Conservation (phyloP, 2,113 vertebrate genomes). For the Naja naja region DNA sequence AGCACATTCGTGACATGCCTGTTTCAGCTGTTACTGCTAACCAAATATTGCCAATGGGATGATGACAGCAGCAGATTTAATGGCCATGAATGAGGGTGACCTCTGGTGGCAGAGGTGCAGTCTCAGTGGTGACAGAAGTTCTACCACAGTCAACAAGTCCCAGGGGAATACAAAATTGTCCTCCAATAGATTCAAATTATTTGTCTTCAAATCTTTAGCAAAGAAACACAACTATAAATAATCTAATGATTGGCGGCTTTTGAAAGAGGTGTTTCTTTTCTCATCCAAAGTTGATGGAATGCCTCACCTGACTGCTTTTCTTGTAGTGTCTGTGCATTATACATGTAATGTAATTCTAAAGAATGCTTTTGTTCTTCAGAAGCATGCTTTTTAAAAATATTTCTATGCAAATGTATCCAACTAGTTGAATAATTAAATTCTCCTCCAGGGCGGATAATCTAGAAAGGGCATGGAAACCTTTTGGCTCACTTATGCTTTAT, state of each 20-base stretch:
- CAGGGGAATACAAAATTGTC: not conserved
- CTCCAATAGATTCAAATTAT: not conserved
- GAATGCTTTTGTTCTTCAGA: not conserved
- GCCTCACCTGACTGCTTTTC: not conserved
- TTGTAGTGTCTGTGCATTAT: not conserved
- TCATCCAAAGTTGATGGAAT: not conserved
- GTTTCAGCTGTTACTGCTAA: not conserved
- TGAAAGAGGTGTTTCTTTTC: not conserved
- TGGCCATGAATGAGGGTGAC: not conserved
- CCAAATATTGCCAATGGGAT: not conserved
- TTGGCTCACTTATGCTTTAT: not conserved
- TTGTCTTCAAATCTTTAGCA: not conserved
- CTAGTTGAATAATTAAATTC: not conserved
- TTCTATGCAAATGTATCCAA: not conserved
- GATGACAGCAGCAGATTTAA: not conserved
- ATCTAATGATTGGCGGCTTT: not conserved
- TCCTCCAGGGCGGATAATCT: not conserved
- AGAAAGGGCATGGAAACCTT: constrained; percentile 16
- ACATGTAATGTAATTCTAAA: not conserved
- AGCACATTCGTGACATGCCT: not conserved
- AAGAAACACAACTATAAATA: not conserved
- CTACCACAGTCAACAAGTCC: not conserved
- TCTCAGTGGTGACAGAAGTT: not conserved
- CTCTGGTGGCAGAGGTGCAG: not conserved
- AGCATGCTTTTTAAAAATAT: not conserved